These are phyloP conservation scores for Caerostris darwini DNA, from an alignment of 1,140 invertebrate species.

Conservation along the genomic window DNA sequence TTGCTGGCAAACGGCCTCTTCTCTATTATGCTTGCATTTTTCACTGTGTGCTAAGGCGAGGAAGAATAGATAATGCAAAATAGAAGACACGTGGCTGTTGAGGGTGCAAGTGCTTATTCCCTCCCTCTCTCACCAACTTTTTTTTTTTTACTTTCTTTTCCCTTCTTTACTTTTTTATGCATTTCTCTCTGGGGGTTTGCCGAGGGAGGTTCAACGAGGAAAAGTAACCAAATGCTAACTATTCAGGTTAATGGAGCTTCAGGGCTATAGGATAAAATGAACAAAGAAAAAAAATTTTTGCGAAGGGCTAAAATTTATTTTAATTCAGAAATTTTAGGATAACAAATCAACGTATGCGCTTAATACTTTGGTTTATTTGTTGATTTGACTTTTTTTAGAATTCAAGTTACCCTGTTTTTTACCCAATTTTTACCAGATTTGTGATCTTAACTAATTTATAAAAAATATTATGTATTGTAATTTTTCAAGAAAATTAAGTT, in stretches of 20 bases:
- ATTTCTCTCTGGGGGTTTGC: not conserved
- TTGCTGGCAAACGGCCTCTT: slow-evolving; percentile 2
- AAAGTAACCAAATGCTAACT: not conserved
- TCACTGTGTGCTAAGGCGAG: not conserved
- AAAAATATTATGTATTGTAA: no score
- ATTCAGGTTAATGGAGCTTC: not conserved
- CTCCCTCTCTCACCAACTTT: not conserved
- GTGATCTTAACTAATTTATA: no score
- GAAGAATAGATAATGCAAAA: slow-evolving; percentile 67
- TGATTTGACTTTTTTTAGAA: no score
- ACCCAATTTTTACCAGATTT: no score
- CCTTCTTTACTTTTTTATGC: slow-evolving; percentile 20
- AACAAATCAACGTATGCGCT: no score
- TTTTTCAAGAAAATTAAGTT: no score
- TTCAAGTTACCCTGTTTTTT: no score
- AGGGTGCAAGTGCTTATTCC: not conserved
- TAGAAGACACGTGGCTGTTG: slow-evolving; percentile 7
- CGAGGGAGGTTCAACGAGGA: not conserved
- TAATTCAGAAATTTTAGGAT: no score
- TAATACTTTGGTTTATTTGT: no score
- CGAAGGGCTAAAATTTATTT: no score
- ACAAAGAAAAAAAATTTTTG: no score
- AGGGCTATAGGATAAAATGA: no score
- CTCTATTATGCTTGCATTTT: slow-evolving; percentile 62
- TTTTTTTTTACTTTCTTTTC: not conserved